Conservation (phyloP, 2,113 vertebrate genomes). For the Lutjanus erythropterus region DNA sequence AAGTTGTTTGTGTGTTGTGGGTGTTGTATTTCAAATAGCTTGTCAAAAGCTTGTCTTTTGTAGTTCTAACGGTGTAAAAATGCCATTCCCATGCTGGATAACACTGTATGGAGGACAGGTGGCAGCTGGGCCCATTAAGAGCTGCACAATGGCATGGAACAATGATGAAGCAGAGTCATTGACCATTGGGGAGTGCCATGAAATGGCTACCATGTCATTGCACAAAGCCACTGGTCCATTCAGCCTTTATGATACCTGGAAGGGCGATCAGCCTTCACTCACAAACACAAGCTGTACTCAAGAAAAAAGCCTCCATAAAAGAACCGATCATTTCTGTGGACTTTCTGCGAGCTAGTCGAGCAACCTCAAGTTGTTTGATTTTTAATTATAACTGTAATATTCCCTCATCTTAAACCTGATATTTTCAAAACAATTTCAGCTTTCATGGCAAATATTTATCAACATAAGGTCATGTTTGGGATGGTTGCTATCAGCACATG, state of each 20-base stretch:
- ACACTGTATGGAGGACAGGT: constrained; percentile 81
- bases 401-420: not conserved
- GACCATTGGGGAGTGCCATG: constrained; percentile 77
- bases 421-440: constrained; percentile 50
- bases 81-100: constrained; percentile 64
- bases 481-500: constrained; percentile 60
- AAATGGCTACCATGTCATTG: constrained; percentile 79
- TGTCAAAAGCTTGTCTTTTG: constrained; percentile 66
- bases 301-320: constrained; percentile 69
- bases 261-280: constrained; percentile 71
- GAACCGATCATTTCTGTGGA: constrained; percentile 45
- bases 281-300: constrained; percentile 67
- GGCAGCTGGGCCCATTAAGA: constrained; percentile 82
- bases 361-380: not conserved
- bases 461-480: constrained; percentile 66
- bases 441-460: constrained; percentile 55
- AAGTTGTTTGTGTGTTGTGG: constrained; percentile 29
- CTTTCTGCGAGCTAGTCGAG: constrained; percentile 15
- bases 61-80: constrained; percentile 62
- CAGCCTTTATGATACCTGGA: constrained; percentile 77
- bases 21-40: constrained; percentile 50
- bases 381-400: constrained; percentile 4
- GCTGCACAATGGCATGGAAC: constrained; percentile 81
- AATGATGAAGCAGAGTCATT: constrained; percentile 83
- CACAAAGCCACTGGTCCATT: constrained; percentile 77